phyloP scores from a whole-genome alignment of 2,797 vertebrate species.

The Hozukius guyotensis region DNA sequence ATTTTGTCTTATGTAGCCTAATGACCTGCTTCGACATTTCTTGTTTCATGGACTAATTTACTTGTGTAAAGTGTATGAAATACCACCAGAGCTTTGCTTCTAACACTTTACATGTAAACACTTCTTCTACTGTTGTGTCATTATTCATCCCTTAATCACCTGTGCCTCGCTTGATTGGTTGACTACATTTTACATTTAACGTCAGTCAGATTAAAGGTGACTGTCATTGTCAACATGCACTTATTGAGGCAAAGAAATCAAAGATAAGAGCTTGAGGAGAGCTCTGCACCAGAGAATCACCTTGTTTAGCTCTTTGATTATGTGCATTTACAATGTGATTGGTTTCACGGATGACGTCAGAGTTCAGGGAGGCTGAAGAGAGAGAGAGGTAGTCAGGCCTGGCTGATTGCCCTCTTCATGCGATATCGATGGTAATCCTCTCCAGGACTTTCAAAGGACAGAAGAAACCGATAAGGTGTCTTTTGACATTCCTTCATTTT shows the following conservation, averaged over 20 bases:
- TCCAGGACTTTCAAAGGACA: conserved; percentile 19
- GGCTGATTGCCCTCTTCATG: conserved; percentile 42
- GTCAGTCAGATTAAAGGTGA: not conserved
- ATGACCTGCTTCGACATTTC: not conserved
- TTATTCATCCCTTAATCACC: not conserved
- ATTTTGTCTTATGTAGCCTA: not conserved
- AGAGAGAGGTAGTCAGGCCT: conserved; percentile 3
- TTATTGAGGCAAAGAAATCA: not conserved
- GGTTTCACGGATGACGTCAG: conserved; percentile 1
- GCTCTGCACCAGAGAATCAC: not conserved
- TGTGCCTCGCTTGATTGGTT: not conserved
- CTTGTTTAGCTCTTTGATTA: conserved; percentile 25
- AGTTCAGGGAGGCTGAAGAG: not conserved
- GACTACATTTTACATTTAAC: not conserved
- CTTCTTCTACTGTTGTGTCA: not conserved
- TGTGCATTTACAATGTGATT: conserved; percentile 36
- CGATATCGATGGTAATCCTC: conserved; percentile 33
- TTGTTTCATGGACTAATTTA: conserved; percentile 2
- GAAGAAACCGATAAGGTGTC: conserved; percentile 24
- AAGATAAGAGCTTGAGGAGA: not conserved
- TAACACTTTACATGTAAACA: not conserved
- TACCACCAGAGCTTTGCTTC: not conserved
- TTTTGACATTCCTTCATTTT: conserved; percentile 29
- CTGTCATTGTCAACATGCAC: not conserved
- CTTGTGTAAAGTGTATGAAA: not conserved